Percentiles rank a stretch among this genome's conserved stretches.
These are phyloP conservation scores for Megalopta genalis DNA, from an alignment of 1,140 invertebrate genomes.

Conservation along the genomic window DNA sequence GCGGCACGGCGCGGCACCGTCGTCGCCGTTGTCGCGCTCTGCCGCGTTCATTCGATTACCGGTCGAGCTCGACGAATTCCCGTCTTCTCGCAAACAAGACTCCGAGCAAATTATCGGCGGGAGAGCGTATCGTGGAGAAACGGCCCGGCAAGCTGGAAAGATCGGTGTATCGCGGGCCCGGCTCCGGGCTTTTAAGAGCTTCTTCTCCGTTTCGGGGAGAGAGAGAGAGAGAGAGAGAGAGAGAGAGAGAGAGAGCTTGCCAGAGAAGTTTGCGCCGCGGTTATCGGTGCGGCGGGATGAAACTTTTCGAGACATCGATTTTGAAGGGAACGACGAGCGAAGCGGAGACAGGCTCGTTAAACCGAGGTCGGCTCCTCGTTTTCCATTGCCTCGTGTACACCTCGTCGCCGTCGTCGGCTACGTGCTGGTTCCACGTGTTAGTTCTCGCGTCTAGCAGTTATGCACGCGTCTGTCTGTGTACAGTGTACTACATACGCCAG, in stretches of 20 bases:
- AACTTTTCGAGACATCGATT: constrained; percentile 57
- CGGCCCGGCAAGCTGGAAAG: constrained; percentile 1
- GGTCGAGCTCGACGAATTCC: constrained; percentile 4
- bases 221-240: too few species aligned
- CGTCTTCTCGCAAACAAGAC: neutral
- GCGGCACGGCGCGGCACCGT: too few species aligned
- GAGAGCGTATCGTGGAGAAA: too few species aligned
- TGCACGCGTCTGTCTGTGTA: too few species aligned
- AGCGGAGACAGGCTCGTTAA: constrained; percentile 45
- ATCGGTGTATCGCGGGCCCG: constrained; percentile 19
- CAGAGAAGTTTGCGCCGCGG: constrained; percentile 39
- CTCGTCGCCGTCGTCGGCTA: too few species aligned
- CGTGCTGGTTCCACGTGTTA: too few species aligned
- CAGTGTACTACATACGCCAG: too few species aligned
- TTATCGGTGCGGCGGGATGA: constrained; percentile 44
- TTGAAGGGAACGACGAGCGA: constrained; percentile 16
- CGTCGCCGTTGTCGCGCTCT: too few species aligned
- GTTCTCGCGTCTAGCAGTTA: too few species aligned
- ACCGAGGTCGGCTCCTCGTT: constrained; percentile 37
- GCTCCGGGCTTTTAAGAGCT: neutral
- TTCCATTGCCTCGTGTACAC: neutral
- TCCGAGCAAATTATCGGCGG: neutral
- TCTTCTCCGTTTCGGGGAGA: neutral
- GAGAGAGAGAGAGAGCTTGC: too few species aligned
- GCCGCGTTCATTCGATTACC: neutral